A percentile compares a stretch with the other conserved stretches of the same genome.
Conservation (phyloP, 2,113 vertebrate genomes). For the Okapia johnstoni region DNA sequence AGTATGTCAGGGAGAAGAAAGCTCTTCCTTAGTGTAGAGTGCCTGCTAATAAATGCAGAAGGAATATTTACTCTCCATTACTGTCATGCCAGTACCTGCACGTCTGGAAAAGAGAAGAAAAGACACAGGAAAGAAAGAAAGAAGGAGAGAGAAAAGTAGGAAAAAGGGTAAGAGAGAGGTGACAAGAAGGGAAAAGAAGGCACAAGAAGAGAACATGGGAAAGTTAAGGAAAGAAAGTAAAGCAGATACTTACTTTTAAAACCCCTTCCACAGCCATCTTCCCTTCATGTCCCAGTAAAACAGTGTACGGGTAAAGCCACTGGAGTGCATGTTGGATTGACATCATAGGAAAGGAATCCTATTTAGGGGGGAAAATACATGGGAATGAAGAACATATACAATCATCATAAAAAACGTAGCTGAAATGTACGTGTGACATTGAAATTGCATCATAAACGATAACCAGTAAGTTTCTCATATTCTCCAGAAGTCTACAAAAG, state of each 20-base stretch:
- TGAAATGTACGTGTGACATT: not conserved
- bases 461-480: not conserved
- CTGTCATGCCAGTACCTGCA: not conserved
- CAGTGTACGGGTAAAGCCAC: slow-evolving; percentile 91
- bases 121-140: not conserved
- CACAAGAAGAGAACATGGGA: not conserved
- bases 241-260: slow-evolving; percentile 85
- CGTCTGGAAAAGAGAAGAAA: not conserved
- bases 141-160: not conserved
- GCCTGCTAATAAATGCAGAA: not conserved
- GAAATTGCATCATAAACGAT: not conserved
- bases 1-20: not conserved
- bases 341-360: slow-evolving; percentile 92
- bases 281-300: slow-evolving; percentile 93
- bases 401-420: slow-evolving; percentile 13
- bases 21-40: not conserved
- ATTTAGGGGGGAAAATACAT: slow-evolving; percentile 49
- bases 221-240: not conserved
- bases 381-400: slow-evolving; percentile 9
- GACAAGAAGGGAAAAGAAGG: not conserved
- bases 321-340: slow-evolving; percentile 86
- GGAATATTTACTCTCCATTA: not conserved
- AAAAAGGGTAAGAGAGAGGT: not conserved
- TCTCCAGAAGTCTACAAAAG: not conserved
- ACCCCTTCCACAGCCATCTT: slow-evolving; percentile 88